Percentiles rank a stretch among this genome's conserved stretches.
phyloP scores from a whole-genome alignment of 2,888 invertebrate species.

The Acleris emargana region DNA sequence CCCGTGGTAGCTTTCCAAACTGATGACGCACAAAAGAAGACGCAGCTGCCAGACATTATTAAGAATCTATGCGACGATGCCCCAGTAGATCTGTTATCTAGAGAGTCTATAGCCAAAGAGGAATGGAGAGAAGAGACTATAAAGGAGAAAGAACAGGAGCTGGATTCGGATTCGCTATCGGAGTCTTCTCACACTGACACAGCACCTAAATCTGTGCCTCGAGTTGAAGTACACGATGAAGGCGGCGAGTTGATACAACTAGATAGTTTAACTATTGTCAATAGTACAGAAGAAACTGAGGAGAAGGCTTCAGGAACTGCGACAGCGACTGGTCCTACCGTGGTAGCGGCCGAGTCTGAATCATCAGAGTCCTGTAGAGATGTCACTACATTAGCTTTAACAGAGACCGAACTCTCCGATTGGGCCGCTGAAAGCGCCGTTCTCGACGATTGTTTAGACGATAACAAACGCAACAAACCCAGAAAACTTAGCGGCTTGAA shows the following conservation, averaged over 20 bases:
- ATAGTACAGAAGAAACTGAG: constrained; percentile 56
- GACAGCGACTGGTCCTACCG: constrained; percentile 68
- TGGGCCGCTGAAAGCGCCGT: constrained; percentile 93
- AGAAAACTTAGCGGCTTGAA: constrained; percentile 68
- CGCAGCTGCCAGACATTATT: constrained; percentile 86
- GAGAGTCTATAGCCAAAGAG: constrained; percentile 55
- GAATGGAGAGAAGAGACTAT: constrained; percentile 79
- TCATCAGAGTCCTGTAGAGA: constrained; percentile 89
- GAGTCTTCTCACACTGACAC: constrained; percentile 71
- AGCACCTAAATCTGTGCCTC: constrained; percentile 83
- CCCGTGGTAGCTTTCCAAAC: constrained; percentile 62
- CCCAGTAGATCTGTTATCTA: constrained; percentile 69
- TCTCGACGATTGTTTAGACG: constrained; percentile 87
- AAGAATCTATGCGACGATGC: constrained; percentile 68
- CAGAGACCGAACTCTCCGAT: constrained; percentile 94
- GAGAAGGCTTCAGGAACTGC: constrained; percentile 60
- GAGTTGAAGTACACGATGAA: constrained; percentile 89
- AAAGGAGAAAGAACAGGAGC: constrained; percentile 64
- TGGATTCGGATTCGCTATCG: constrained; percentile 85
- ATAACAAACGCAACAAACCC: constrained; percentile 66
- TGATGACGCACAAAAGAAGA: constrained; percentile 61
- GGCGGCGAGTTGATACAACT: constrained; percentile 86
- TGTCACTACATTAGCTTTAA: constrained; percentile 88
- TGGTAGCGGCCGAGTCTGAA: constrained; percentile 71
- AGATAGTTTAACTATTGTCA: constrained; percentile 83